A percentile compares a stretch with the other conserved stretches of the same genome.
These are phyloP conservation scores for Lissocephala sabroskyi DNA, from an alignment of 2,888 invertebrate species.

Conservation along the genomic window DNA sequence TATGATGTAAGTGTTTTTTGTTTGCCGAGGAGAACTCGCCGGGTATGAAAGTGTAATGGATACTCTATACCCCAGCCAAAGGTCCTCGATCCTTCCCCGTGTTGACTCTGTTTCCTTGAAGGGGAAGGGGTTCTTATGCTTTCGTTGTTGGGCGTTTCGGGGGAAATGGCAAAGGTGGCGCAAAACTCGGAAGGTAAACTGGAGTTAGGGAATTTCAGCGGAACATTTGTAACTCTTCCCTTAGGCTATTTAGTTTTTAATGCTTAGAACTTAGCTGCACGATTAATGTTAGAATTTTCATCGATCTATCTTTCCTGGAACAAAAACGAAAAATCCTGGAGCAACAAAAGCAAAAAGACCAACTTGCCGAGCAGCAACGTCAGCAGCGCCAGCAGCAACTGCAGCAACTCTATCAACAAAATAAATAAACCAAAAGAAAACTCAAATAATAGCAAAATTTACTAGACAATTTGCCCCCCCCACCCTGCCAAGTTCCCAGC, in stretches of 20 bases:
- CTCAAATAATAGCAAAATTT: constrained; percentile 24
- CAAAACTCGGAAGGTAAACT: constrained; percentile 20
- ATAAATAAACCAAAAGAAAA: constrained; percentile 42
- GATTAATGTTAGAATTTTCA: constrained; percentile 81
- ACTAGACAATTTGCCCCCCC: constrained; percentile 17
- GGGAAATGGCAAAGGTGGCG: constrained; percentile 28
- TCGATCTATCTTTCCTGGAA: constrained; percentile 88
- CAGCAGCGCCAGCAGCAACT: constrained; percentile 67
- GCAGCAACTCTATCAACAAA: constrained; percentile 72
- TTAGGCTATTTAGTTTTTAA: constrained; percentile 19
- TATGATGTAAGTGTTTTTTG: no score
- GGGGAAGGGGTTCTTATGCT: constrained; percentile 35
- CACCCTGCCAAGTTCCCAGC: constrained; percentile 1
- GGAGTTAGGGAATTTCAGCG: constrained; percentile 20
- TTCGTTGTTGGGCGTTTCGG: constrained; percentile 33
- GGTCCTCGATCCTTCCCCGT: no score
- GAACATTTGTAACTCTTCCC: no score
- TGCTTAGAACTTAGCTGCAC: constrained; percentile 70
- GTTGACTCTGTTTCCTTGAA: no score
- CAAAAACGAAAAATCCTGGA: constrained; percentile 79
- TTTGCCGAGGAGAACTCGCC: no score
- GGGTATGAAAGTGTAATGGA: no score
- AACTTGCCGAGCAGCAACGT: constrained; percentile 69
- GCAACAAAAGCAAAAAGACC: constrained; percentile 74
- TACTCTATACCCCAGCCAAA: no score